These are phyloP conservation scores for Rhopilema esculentum DNA, from an alignment of 30 jellyfish, hydroid and myxozoan genomes.

Conservation along the genomic window DNA sequence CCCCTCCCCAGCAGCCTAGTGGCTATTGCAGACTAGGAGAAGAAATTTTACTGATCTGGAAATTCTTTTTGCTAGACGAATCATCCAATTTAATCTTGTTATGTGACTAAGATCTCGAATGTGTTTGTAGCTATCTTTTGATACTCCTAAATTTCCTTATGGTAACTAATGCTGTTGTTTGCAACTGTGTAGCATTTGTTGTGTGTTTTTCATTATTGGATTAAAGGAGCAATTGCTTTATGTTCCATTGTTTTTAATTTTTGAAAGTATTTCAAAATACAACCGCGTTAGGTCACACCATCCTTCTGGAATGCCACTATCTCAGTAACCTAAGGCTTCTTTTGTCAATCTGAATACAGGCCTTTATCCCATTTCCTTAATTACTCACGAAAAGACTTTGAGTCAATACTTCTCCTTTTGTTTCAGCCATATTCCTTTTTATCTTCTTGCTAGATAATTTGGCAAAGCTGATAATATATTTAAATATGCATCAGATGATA, in stretches of 20 bases:
- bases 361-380: not conserved
- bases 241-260: not conserved
- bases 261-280: not conserved
- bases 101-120: not conserved
- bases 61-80: too few species aligned
- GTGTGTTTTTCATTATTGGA: conserved; percentile 20
- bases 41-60: too few species aligned
- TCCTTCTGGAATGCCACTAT: conserved; percentile 8
- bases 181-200: conserved; percentile 10
- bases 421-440: too few species aligned
- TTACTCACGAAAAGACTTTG: not conserved
- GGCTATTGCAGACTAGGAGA: too few species aligned
- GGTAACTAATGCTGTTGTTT: not conserved
- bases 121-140: not conserved
- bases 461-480: too few species aligned
- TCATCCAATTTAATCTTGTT: not conserved
- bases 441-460: too few species aligned
- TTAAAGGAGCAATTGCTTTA: conserved; percentile 2
- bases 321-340: not conserved
- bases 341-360: not conserved
- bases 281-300: conserved; percentile 12
- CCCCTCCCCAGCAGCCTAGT: too few species aligned
- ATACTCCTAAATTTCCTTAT: conserved; percentile 4
- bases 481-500: too few species aligned
- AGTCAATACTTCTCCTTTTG: not conserved